Evolutionary conservation across 2,113 vertebrate genomes (phyloP), one percentile per base, ranked within the genome.

Genomic region (Cyprinus carpio): DNA sequence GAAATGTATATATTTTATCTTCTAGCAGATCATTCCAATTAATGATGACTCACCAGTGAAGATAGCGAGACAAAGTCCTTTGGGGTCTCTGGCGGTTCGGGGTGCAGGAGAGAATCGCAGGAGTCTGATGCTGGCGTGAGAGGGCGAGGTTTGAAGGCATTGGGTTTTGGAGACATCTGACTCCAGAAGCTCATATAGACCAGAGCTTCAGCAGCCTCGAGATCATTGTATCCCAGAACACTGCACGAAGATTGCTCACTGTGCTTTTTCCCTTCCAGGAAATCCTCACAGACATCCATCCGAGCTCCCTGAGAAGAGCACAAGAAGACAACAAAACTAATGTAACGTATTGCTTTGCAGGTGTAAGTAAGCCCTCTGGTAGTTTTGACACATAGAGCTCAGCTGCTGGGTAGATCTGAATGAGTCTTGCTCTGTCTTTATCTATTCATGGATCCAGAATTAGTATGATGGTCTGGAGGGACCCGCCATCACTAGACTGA

Each of bases 151-250:
- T 94, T 94, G 91, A 92, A 94, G 78, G 92, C 71, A 72, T 49
- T 92, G 0, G 85, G 89, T 88, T 93, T 95, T 90, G 92, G 96
- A 0, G 94, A 91, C 71, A 95, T 93, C 88, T 96, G 98, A 77
- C 96, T 96, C 98, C 97, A 98, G 15, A 97, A 96, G 87, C 98
- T 99, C 98, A 99, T 99, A 79, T 96, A 99, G 88, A 99, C 96
- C 85, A 99, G 94, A 0, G 96, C 97, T 87, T 99, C 97, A 0
- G 98, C 98, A 0, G 98, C 98, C 89, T 99, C 98, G 1, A 99
- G 95, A 91, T 99, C 98, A 0, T 96, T 98, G 92, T 97, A 97
- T 90, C 98, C 97, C 92, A 97, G 88, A 77, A 93, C 46, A 87
- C 96, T 95, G 84, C 95, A 95, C 1, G 93, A 90, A 0, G 95